A percentile compares a stretch with the other conserved stretches of the same genome.
Conservation (phyloP, 2,888 invertebrate genomes). For the Rhingia campestris region DNA sequence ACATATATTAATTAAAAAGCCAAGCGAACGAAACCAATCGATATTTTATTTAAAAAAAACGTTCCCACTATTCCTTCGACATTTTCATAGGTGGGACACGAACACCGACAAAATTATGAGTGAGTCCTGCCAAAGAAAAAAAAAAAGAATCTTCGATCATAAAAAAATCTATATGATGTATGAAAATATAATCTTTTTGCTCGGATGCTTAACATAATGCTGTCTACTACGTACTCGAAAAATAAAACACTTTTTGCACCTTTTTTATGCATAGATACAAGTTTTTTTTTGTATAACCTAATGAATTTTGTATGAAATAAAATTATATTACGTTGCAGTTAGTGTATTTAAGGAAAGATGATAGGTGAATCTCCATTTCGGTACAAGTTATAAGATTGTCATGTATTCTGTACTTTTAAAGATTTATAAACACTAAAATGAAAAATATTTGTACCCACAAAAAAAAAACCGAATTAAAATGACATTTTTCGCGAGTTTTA, state of each 20-base stretch:
- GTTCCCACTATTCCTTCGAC: constrained; percentile 48
- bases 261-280: constrained; percentile 61
- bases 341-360: constrained; percentile 31
- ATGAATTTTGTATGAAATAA: neutral
- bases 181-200: constrained; percentile 76
- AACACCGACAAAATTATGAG: constrained; percentile 37
- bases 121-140: constrained; percentile 56
- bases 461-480: constrained; percentile 65
- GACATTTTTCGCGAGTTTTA: constrained; percentile 58
- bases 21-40: constrained; percentile 76
- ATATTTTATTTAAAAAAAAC: constrained; percentile 77
- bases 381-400: constrained; percentile 40
- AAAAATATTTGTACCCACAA: constrained; percentile 61
- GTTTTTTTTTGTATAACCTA: constrained; percentile 17
- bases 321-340: constrained; percentile 19
- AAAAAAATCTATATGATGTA: constrained; percentile 45
- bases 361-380: constrained; percentile 35
- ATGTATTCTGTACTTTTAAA: constrained; percentile 12
- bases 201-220: constrained; percentile 81
- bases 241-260: constrained; percentile 61
- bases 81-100: constrained; percentile 24
- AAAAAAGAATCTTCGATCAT: constrained; percentile 36
- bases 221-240: constrained; percentile 78
- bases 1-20: constrained; percentile 27
- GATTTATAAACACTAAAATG: neutral